Conservation (phyloP, 2,888 invertebrate genomes). For the Autographa pulchrina region DNA sequence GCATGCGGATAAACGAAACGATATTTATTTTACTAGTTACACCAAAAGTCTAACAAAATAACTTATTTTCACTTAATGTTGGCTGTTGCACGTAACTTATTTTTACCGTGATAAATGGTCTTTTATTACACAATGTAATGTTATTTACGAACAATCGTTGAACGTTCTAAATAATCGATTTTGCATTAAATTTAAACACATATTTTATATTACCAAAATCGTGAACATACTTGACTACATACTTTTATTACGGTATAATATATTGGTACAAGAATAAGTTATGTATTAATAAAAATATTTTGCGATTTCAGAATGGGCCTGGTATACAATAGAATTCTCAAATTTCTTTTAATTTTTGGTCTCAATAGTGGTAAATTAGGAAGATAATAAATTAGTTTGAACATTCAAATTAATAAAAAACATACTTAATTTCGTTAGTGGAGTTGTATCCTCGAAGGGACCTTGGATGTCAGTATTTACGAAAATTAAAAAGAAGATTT, state of each 20-base stretch:
- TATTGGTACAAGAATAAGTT: not conserved
- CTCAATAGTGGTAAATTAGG: too few relatives aligned
- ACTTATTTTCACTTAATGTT: slow-evolving; percentile 5
- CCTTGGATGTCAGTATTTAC: too few relatives aligned
- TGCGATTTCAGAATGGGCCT: not conserved
- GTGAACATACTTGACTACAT: not conserved
- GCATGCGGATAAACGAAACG: slow-evolving; percentile 12
- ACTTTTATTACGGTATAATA: not conserved
- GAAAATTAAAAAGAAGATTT: too few relatives aligned
- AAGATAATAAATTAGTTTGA: too few relatives aligned
- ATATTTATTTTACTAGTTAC: slow-evolving; percentile 21
- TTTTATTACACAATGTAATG: slow-evolving; percentile 12
- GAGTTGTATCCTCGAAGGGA: too few relatives aligned
- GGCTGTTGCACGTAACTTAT: not conserved
- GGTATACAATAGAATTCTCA: not conserved
- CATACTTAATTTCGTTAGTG: too few relatives aligned
- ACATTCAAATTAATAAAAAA: too few relatives aligned
- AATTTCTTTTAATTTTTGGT: not conserved
- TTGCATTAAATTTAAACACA: slow-evolving; percentile 5
- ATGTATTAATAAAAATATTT: not conserved
- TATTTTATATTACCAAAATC: not conserved
- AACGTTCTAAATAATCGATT: slow-evolving; percentile 11
- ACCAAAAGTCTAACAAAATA: not conserved
- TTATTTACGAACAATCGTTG: not conserved
- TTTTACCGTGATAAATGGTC: slow-evolving; percentile 13